Base-by-base conservation (phyloP, 2,113 vertebrate genomes). In the Sorex araneus region DNA sequence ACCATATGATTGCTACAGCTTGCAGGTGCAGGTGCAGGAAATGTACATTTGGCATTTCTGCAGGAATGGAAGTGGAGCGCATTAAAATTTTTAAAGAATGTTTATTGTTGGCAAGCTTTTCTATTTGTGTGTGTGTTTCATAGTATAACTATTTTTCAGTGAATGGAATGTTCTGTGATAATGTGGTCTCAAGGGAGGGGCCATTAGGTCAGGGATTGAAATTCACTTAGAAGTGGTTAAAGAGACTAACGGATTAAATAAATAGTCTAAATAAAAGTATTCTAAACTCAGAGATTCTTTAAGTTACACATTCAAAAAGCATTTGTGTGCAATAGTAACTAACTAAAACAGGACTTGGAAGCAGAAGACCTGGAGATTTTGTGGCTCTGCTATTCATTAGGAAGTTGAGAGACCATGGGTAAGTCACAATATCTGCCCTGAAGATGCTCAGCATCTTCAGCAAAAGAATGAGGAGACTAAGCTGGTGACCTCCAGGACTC, bases 81-180 rank as follows among this genome's bases (percentile, higher is more conserved):
- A 60, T 77, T 90, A 79, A 28, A 23, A 4, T 28, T 28, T 87
- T 88, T 36, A 66, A 66, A 75, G 84, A 84, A 71, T 91, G 84
- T 78, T 92, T 60, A 63, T 43, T 92, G 81, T 60, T 95, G 84
- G 94, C 75, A 67, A 81, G 11, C 6, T 93, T 94, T 87, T 87
- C 70, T 34, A 80, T 64, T 79, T 60, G 87, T 47, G 67, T 50
- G 47, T 50, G 47, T 13, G 13, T 95, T 94, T 93, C 84, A 94
- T 43, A 95, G 92, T 78, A 47, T 45, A 82, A 67, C 43, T 92
- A 71, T 91, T 94, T 95, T 92, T 91, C 90, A 92, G 34, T 66
- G 71, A 92, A 90, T 94, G 43, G 94, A 92, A 95, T 94, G 94
- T 93, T 90, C 77, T 67, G n/a, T 95, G 89, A 95, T 89, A 73